These are phyloP conservation scores for Fragum fragum DNA, from an alignment of 2,888 invertebrate genomes.

Conservation along the genomic window DNA sequence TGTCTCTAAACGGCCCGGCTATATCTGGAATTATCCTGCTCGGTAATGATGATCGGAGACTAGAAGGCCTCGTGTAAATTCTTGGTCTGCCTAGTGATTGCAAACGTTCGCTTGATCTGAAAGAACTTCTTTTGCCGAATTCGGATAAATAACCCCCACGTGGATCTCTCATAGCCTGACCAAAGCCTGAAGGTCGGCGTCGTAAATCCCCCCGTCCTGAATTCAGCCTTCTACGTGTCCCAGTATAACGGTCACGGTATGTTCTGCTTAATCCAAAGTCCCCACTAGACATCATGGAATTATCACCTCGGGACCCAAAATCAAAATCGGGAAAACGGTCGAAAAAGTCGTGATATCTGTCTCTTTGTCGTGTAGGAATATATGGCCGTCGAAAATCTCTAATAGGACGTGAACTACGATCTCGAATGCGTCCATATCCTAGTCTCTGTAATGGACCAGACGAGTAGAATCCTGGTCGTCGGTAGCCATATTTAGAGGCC, in stretches of 20 bases:
- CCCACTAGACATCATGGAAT: not conserved
- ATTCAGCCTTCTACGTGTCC: not conserved
- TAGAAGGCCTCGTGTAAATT: not conserved
- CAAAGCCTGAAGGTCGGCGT: not conserved
- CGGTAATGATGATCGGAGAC: not conserved
- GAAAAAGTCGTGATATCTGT: not conserved
- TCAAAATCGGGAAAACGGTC: not conserved
- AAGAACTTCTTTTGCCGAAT: not conserved
- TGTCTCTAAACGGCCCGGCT: not conserved
- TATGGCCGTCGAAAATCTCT: not conserved
- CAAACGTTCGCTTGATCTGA: not conserved
- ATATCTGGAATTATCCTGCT: not conserved
- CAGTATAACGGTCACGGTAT: not conserved
- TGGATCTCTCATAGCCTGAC: not conserved
- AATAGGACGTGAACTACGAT: not conserved
- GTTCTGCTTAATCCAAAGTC: not conserved
- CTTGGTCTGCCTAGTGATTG: not conserved
- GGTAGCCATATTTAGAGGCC: constrained; percentile 12
- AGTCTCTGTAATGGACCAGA: not conserved
- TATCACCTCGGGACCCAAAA: not conserved
- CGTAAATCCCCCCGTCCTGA: not conserved
- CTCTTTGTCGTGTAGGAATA: not conserved
- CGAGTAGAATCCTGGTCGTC: not conserved
- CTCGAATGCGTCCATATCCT: not conserved
- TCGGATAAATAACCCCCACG: not conserved